A percentile compares a stretch with the other conserved stretches of the same genome.
Conservation (phyloP, 2,113 vertebrate species). For the Microcebus ravelobensis region DNA sequence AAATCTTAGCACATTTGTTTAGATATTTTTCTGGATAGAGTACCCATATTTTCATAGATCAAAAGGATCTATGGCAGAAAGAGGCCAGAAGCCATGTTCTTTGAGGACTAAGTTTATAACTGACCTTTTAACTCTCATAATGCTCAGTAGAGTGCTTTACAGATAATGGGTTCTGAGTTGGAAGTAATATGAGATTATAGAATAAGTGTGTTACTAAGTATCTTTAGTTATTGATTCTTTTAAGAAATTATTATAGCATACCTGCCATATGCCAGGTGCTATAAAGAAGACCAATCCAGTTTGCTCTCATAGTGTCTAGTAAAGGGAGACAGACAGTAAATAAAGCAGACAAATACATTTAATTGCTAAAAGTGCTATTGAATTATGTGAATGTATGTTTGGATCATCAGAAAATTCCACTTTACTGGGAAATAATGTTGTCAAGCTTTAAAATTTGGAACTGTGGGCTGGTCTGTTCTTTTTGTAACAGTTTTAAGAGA, state of each 20-base stretch:
- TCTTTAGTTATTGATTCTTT: neutral
- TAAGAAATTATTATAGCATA: neutral
- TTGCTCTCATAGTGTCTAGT: neutral
- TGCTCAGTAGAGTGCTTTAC: neutral
- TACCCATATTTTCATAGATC: neutral
- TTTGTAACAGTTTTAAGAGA: neutral
- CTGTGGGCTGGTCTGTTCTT: neutral
- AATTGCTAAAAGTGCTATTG: neutral
- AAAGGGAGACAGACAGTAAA: neutral
- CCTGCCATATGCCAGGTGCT: neutral
- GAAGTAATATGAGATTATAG: neutral
- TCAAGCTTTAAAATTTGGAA: neutral
- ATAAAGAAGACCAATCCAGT: neutral
- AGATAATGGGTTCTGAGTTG: neutral
- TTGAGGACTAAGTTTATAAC: slow-evolving; percentile 14
- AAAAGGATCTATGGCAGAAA: neutral
- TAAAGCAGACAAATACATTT: neutral
- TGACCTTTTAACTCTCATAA: neutral
- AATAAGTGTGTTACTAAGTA: neutral
- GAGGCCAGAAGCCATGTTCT: neutral
- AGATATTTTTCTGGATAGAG: neutral
- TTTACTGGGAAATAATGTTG: neutral
- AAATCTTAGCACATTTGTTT: neutral
- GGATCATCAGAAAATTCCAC: neutral
- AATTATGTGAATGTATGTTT: neutral